phyloP scores from a whole-genome alignment of 1,140 invertebrate species.

The Probaryconus sp. region DNA sequence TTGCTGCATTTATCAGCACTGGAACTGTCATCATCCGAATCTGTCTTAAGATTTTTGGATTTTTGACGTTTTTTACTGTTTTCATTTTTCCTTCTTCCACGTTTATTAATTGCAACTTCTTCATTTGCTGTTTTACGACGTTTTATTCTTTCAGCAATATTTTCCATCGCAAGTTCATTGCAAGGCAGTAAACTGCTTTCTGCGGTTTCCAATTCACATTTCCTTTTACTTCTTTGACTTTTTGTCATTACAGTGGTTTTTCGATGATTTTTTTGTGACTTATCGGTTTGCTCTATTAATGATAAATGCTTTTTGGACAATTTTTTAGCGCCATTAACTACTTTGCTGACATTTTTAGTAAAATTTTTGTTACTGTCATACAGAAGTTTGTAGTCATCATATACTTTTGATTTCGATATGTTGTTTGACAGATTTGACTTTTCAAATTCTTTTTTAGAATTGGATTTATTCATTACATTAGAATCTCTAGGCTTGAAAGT shows the following conservation, averaged over 20 bases:
- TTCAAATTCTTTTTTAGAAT: constrained; percentile 15
- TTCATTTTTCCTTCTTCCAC: constrained; percentile 10
- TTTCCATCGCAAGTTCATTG: constrained; percentile 64
- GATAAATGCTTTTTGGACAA: constrained; percentile 62
- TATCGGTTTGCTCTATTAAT: constrained; percentile 32
- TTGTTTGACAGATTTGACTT: constrained; percentile 16
- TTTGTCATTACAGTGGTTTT: neutral
- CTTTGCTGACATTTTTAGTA: constrained; percentile 63
- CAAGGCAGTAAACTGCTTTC: neutral
- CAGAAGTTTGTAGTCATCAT: constrained; percentile 51
- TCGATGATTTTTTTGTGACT: constrained; percentile 8
- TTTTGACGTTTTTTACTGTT: neutral
- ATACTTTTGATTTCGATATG: constrained; percentile 22
- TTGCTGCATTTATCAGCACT: constrained; percentile 7
- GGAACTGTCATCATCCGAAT: neutral
- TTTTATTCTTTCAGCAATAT: constrained; percentile 75
- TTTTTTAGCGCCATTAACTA: constrained; percentile 68
- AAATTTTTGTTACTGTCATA: constrained; percentile 75
- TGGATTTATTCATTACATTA: no score
- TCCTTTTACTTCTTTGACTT: constrained; percentile 28
- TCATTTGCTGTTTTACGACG: constrained; percentile 63
- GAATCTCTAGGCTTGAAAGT: no score
- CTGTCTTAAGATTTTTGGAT: constrained; percentile 7
- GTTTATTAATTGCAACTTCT: constrained; percentile 1
- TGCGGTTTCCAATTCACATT: constrained; percentile 4